These are phyloP conservation scores for Eleutherodactylus coqui DNA, from an alignment of 2,797 vertebrate genomes.

Conservation along the genomic window DNA sequence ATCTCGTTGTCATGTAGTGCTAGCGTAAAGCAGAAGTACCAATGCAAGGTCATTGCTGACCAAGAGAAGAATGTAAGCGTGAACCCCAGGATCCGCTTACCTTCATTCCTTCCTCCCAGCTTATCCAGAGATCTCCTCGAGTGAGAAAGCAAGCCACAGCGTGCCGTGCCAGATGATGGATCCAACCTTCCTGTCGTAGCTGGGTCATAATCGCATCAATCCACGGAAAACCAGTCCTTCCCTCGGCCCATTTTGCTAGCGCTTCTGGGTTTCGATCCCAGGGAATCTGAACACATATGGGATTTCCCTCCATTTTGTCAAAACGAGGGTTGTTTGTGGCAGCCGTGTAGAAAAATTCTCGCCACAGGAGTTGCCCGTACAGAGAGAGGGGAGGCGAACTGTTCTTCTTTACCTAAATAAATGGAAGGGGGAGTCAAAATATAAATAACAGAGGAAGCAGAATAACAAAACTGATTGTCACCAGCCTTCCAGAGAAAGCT, in stretches of 20 bases:
- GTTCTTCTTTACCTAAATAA: slow-evolving; percentile 89
- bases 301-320: slow-evolving; percentile 98
- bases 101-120: slow-evolving; percentile 98
- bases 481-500: too few relatives aligned
- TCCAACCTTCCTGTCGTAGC: slow-evolving; percentile 95
- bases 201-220: slow-evolving; percentile 97
- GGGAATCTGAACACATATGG: slow-evolving; percentile 93
- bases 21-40: too few relatives aligned
- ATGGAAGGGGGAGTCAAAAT: slow-evolving; percentile 25
- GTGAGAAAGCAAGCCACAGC: slow-evolving; percentile 94
- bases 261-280: slow-evolving; percentile 95
- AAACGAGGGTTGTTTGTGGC: slow-evolving; percentile 94
- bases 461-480: background rate
- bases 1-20: too few relatives aligned
- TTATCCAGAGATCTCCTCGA: slow-evolving; percentile 95
- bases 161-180: slow-evolving; percentile 92
- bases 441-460: slow-evolving; percentile 31
- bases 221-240: slow-evolving; percentile 92
- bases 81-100: slow-evolving; percentile 67
- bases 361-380: slow-evolving; percentile 93
- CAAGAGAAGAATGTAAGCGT: too few relatives aligned
- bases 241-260: slow-evolving; percentile 95
- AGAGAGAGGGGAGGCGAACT: slow-evolving; percentile 88
- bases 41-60: too few relatives aligned
- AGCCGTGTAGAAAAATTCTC: slow-evolving; percentile 95